phyloP scores from a whole-genome alignment of 1,140 invertebrate genomes.

The Drosophila sucinea region DNA sequence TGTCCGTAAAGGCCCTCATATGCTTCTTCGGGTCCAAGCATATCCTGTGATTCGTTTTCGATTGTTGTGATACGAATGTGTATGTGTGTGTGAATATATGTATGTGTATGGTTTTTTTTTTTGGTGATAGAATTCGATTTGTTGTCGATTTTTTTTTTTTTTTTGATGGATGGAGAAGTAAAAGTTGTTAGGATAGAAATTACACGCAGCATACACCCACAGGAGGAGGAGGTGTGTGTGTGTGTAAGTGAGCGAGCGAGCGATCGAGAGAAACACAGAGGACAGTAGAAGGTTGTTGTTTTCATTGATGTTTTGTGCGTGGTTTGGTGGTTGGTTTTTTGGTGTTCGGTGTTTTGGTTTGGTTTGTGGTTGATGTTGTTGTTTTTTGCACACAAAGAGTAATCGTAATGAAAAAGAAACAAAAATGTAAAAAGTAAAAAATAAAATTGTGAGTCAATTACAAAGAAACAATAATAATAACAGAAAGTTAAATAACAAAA shows the following conservation, averaged over 20 bases:
- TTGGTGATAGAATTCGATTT: slow-evolving; percentile 7
- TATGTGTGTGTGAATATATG: slow-evolving; percentile 31
- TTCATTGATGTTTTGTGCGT: slow-evolving; percentile 28
- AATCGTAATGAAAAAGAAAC: slow-evolving; percentile 75
- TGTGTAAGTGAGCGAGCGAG: slow-evolving; percentile 33
- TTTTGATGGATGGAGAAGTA: slow-evolving; percentile 73
- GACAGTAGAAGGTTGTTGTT: slow-evolving; percentile 29
- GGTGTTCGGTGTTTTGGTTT: slow-evolving; percentile 41
- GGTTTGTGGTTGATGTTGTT: slow-evolving; percentile 46
- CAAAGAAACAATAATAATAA: slow-evolving; percentile 64
- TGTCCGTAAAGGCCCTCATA: slow-evolving; percentile 96
- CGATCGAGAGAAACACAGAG: slow-evolving; percentile 21
- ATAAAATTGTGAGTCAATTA: slow-evolving; percentile 67
- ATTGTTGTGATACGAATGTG: slow-evolving; percentile 35
- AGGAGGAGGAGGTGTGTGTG: slow-evolving; percentile 32
- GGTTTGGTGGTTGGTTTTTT: slow-evolving; percentile 22
- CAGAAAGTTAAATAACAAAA: slow-evolving; percentile 30
- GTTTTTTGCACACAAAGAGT: slow-evolving; percentile 60
- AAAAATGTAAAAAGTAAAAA: slow-evolving; percentile 75
- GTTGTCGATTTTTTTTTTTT: slow-evolving; percentile 35
- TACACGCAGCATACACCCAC: slow-evolving; percentile 52
- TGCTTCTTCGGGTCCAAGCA: slow-evolving; percentile 95
- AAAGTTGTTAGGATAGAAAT: slow-evolving; percentile 78
- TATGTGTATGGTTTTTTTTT: slow-evolving; percentile 42
- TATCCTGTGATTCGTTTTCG: slow-evolving; percentile 86